Base-by-base conservation (phyloP, 2,113 vertebrate genomes). In the Donacobius atricapilla region DNA sequence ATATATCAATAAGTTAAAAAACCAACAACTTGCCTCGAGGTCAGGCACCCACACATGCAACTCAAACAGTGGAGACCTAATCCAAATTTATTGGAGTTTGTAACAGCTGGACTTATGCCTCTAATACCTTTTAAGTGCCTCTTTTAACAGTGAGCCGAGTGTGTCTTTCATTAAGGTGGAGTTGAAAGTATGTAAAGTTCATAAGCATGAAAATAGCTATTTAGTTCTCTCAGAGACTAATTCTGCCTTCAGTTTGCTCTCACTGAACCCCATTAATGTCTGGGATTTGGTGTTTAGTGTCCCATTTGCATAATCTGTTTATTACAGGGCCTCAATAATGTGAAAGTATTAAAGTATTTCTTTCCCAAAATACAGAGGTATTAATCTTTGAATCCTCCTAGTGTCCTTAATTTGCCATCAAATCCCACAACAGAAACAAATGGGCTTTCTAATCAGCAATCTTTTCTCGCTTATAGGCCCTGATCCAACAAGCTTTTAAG, bases 41-140 rank as follows among this genome's bases (percentile, higher is more conserved):
- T 97, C 97, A 97, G 91, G 96, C 93, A 97, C 97, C 94, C 94
- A 93, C 94, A 94, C 95, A 95, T 25, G 0, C 90, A 96, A 97
- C 93, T 97, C 96, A 97, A 97, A 97, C 95, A 97, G 92, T 94
- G 90, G 96, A 97, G 92, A 96, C 93, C 92, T 97, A 97, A 97
- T 97, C 97, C 96, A 96, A 96, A 97, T 97, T 97, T 97, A 97
- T 94, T 96, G 94, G 93, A 81, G 94, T 96, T 96, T 90, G 94
- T 93, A 97, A 97, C 97, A 97, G 97, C 97, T 97, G 97, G 97
- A 94, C 96, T 97, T 97, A 95, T 96, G 81, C 93, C 92, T 96
- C 93, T 97, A 97, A 97, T 96, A 95, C 93, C 90, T 97, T 97
- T 96, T 97, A 97, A 97, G 97, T 96, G 94, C 96, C 95, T 95